These are phyloP conservation scores for Drosophila truncata DNA, from an alignment of 1,140 invertebrate genomes.

Conservation along the genomic window DNA sequence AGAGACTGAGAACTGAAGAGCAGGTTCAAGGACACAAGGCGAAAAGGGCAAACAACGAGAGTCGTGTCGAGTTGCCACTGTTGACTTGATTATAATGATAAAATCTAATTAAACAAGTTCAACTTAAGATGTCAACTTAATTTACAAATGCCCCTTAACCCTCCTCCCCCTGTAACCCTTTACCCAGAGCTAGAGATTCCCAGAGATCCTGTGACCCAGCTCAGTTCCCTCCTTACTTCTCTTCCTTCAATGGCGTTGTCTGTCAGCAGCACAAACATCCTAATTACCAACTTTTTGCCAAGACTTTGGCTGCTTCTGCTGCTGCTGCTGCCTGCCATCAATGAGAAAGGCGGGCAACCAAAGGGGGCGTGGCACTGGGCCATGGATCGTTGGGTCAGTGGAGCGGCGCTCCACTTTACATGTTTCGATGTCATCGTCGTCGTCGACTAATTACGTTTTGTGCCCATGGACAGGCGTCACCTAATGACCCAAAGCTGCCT, in stretches of 20 bases:
- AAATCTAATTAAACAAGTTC: conserved; percentile 83
- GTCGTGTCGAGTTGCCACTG: conserved; percentile 45
- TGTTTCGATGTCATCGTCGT: conserved; percentile 71
- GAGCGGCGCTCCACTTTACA: conserved; percentile 79
- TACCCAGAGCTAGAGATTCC: conserved; percentile 2
- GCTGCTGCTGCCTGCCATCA: too few species aligned
- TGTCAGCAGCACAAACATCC: conserved; percentile 74
- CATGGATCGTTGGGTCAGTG: conserved; percentile 71
- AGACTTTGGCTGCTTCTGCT: conserved; percentile 42
- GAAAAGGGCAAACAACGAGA: conserved; percentile 26
- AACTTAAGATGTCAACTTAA: conserved; percentile 80
- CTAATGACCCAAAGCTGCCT: conserved; percentile 81
- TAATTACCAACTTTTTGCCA: conserved; percentile 82
- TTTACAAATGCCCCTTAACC: conserved; percentile 54
- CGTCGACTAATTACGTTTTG: conserved; percentile 76
- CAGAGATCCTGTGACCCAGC: conserved; percentile 11
- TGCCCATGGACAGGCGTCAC: conserved; percentile 74
- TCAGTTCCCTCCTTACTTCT: background rate
- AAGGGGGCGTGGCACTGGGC: conserved; percentile 5
- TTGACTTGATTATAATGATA: conserved; percentile 80
- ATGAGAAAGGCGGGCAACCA: conserved; percentile 13
- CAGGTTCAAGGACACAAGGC: conserved; percentile 25
- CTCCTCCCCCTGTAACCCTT: conserved; percentile 1
- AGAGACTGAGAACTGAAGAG: background rate
- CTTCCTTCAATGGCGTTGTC: background rate